Conservation (phyloP, 2,797 vertebrate genomes). For the Pterois miles region DNA sequence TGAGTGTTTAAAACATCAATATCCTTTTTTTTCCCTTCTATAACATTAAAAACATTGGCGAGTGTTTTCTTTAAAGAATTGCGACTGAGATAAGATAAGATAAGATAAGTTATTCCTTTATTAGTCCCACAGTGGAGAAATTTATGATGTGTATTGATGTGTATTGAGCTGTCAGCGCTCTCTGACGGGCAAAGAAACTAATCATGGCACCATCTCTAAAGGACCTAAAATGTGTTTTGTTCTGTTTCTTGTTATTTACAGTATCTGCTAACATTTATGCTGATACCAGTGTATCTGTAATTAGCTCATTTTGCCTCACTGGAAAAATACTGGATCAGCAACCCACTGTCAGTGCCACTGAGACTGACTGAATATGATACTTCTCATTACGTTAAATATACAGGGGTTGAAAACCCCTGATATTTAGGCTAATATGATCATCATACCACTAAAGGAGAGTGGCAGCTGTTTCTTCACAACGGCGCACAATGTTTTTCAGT, state of each 20-base stretch:
- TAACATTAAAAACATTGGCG: not conserved
- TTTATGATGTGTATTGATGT: no score
- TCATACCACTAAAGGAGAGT: not conserved
- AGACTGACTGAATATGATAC: not conserved
- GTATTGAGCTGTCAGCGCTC: not conserved
- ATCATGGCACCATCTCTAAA: not conserved
- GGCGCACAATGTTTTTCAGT: not conserved
- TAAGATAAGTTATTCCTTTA: no score
- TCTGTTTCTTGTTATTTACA: not conserved
- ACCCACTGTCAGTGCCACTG: not conserved
- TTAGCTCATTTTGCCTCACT: not conserved
- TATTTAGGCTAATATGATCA: not conserved
- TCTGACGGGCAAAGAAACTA: not conserved
- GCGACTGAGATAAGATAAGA: not conserved
- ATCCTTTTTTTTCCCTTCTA: not conserved
- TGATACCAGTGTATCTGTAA: not conserved
- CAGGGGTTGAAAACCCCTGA: not conserved
- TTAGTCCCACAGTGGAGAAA: no score
- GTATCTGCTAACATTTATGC: not conserved
- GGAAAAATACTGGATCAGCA: not conserved
- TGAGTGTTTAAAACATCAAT: not conserved
- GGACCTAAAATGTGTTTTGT: not conserved
- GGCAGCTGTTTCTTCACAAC: constrained; percentile 23
- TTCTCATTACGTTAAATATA: not conserved
- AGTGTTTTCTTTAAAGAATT: not conserved